phyloP scores from a whole-genome alignment of 2,113 vertebrate species.

The Hippocampus mohnikei region DNA sequence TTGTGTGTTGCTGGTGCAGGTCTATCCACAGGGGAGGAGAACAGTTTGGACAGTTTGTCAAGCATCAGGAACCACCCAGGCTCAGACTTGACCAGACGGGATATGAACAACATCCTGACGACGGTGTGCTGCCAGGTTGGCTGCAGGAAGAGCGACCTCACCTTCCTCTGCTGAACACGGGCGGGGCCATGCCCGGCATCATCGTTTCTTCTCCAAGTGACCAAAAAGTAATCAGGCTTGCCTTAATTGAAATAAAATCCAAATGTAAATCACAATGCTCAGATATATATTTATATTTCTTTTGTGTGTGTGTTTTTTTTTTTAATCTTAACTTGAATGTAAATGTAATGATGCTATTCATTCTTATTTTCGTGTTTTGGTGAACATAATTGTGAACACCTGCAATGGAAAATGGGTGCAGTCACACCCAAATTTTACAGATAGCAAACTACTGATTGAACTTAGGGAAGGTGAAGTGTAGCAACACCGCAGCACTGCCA shows the following conservation, averaged over 20 bases:
- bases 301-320: too few relatives aligned
- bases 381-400: conserved; percentile 25
- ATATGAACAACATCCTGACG: conserved; percentile 66
- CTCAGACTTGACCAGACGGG: conserved; percentile 49
- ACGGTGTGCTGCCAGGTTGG: conserved; percentile 71
- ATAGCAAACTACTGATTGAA: neutral
- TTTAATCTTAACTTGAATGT: conserved; percentile 15
- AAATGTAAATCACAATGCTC: neutral
- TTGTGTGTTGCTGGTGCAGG: conserved; percentile 33
- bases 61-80: conserved; percentile 10
- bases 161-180: conserved; percentile 69
- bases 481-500: neutral
- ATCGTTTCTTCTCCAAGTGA: neutral
- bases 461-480: neutral
- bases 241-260: conserved; percentile 10
- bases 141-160: conserved; percentile 74
- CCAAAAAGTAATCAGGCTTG: conserved; percentile 17
- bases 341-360: conserved; percentile 9
- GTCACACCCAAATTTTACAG: neutral
- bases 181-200: neutral
- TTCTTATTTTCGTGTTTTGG: conserved; percentile 1
- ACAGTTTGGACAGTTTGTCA: conserved; percentile 48
- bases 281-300: neutral
- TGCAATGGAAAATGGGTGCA: conserved; percentile 8
- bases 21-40: conserved; percentile 43